Conservation (phyloP, 2,888 invertebrate species). For the Caenorhabditis auriculariae region DNA sequence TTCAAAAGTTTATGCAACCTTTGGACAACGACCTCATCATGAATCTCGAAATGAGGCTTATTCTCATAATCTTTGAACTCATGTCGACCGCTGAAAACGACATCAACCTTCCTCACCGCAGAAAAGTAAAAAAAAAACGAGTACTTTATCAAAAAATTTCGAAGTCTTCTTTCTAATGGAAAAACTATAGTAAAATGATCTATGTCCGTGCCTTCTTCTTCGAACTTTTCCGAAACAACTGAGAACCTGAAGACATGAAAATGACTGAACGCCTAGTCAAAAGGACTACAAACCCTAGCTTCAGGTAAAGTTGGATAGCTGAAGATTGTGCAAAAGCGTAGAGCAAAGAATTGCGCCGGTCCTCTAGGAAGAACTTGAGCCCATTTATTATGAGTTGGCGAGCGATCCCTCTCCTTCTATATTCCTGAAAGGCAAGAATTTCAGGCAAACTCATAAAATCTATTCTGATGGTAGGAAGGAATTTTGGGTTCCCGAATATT, state of each 20-base stretch:
- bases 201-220: slow-evolving; percentile 24
- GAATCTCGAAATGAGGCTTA: not conserved
- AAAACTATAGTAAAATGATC: slow-evolving; percentile 26
- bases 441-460: not conserved
- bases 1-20: not conserved
- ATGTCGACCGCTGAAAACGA: not conserved
- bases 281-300: slow-evolving; percentile 8
- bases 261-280: not conserved
- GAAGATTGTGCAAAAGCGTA: slow-evolving; percentile 26
- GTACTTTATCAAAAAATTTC: slow-evolving; percentile 14
- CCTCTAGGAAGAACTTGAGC: slow-evolving; percentile 6
- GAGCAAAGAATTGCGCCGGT: slow-evolving; percentile 5
- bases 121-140: too few relatives aligned
- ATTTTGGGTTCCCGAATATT: too few relatives aligned
- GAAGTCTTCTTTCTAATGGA: slow-evolving; percentile 8
- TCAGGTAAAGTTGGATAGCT: slow-evolving; percentile 15
- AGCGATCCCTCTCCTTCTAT: slow-evolving; percentile 16
- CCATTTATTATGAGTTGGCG: slow-evolving; percentile 13
- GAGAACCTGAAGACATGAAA: slow-evolving; percentile 12
- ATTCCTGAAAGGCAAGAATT: slow-evolving; percentile 4
- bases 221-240: slow-evolving; percentile 22
- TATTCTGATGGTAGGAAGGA: too few relatives aligned
- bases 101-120: slow-evolving; percentile 8
- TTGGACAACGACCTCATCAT: not conserved
- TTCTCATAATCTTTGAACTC: not conserved